Evolutionary conservation across 2,888 invertebrate species (phyloP).

Genomic region (Eurytoma californica): DNA sequence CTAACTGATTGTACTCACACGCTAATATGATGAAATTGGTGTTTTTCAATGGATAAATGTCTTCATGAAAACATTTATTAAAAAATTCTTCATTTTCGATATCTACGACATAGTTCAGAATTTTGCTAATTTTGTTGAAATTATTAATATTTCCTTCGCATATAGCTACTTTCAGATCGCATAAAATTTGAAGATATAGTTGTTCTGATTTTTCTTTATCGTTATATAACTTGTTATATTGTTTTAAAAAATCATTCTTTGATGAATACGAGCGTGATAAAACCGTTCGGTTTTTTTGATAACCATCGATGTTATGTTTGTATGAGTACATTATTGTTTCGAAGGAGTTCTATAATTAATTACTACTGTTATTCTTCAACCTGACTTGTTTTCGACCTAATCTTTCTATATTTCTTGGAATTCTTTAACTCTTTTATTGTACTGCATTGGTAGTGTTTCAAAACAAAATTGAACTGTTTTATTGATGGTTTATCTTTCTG

Average conservation of each 20-base stretch:
- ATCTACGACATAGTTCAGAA: background rate
- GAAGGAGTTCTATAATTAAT: no score
- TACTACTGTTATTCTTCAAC: no score
- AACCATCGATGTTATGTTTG: background rate
- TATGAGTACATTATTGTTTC: no score
- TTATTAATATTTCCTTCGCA: slow-evolving; percentile 28
- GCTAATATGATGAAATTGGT: slow-evolving; percentile 53
- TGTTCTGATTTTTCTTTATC: slow-evolving; percentile 24
- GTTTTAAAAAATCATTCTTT: slow-evolving; percentile 31
- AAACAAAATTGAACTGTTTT: no score
- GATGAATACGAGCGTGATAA: slow-evolving; percentile 17
- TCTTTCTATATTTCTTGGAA: no score
- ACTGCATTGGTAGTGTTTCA: no score
- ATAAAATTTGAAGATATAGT: slow-evolving; percentile 35
- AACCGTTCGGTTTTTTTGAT: slow-evolving; percentile 23
- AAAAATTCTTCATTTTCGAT: background rate
- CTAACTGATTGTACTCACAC: slow-evolving; percentile 44
- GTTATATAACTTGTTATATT: slow-evolving; percentile 29
- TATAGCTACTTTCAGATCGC: slow-evolving; percentile 26
- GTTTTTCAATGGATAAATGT: slow-evolving; percentile 39
- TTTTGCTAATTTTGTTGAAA: slow-evolving; percentile 33
- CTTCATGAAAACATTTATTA: slow-evolving; percentile 32
- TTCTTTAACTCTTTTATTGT: no score
- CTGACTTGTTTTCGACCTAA: no score
- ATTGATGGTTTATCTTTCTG: no score